Percentiles rank a stretch among this genome's conserved stretches.
Conservation (phyloP, 2,888 invertebrate species). For the Perizoma flavofasciatum region DNA sequence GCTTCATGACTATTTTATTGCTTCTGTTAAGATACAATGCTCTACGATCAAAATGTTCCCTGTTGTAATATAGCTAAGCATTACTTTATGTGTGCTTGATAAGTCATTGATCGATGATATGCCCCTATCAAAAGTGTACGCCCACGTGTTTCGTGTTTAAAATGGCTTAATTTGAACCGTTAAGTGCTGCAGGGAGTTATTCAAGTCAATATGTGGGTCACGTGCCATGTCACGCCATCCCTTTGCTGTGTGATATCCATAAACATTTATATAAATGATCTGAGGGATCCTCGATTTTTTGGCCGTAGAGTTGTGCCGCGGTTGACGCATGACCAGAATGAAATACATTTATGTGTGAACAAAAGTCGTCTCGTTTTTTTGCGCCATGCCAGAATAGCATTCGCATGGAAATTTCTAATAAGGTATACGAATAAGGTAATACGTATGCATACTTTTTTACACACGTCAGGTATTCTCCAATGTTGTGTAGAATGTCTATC, state of each 20-base stretch:
- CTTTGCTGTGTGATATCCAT: constrained; percentile 35
- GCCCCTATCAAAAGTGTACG: constrained; percentile 17
- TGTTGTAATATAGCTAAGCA: too few species aligned
- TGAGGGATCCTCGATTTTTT: constrained; percentile 19
- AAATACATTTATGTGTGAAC: constrained; percentile 24
- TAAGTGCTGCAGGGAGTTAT: constrained; percentile 36
- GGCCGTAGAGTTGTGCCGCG: constrained; percentile 13
- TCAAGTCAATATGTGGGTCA: constrained; percentile 52
- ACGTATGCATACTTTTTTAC: neutral
- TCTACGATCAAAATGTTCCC: neutral
- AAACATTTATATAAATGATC: constrained; percentile 15
- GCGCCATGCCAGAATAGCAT: constrained; percentile 11
- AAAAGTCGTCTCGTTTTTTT: constrained; percentile 20
- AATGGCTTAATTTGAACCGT: constrained; percentile 32
- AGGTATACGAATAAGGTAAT: too few species aligned
- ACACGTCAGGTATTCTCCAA: constrained; percentile 8
- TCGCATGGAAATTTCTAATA: constrained; percentile 24
- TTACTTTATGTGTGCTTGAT: constrained; percentile 6
- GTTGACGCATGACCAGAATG: constrained; percentile 36
- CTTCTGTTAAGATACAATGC: neutral
- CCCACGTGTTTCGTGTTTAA: constrained; percentile 29
- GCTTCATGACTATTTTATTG: constrained; percentile 12
- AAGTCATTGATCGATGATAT: constrained; percentile 16
- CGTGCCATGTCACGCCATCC: constrained; percentile 46
- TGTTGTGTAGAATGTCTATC: too few species aligned